These are phyloP conservation scores for Xerus rutilus DNA, from an alignment of 2,797 vertebrate genomes.

Conservation along the genomic window DNA sequence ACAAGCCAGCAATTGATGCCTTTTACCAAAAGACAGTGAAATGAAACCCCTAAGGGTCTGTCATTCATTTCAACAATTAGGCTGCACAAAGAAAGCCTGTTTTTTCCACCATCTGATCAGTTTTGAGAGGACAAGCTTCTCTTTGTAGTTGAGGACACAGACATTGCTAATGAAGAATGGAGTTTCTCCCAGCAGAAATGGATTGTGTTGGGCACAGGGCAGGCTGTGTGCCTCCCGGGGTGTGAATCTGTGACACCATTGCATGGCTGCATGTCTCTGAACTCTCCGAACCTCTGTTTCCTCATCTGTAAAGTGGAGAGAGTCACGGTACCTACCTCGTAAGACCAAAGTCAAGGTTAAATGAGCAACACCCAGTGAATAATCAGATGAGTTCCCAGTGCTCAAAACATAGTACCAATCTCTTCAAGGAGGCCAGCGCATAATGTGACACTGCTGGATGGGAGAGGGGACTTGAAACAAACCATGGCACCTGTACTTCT, in stretches of 20 bases:
- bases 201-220: fast-evolving
- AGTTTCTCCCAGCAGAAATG: neutral
- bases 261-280: neutral
- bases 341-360: neutral
- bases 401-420: neutral
- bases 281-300: neutral
- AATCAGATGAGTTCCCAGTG: neutral
- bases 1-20: constrained; percentile 60
- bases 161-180: neutral
- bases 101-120: neutral
- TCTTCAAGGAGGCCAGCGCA: neutral
- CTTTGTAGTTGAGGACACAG: neutral
- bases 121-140: neutral
- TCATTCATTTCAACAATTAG: constrained; percentile 60
- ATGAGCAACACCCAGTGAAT: neutral
- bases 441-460: neutral
- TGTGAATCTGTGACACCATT: neutral
- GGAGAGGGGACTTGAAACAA: fast-evolving
- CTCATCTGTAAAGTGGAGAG: neutral
- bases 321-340: neutral
- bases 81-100: neutral
- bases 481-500: neutral
- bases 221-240: neutral
- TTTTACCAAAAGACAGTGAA: constrained; percentile 57
- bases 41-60: constrained; percentile 4